Percentiles rank a stretch among this genome's conserved stretches.
Conservation (phyloP, 2,113 vertebrate species). For the Numida meleagris region DNA sequence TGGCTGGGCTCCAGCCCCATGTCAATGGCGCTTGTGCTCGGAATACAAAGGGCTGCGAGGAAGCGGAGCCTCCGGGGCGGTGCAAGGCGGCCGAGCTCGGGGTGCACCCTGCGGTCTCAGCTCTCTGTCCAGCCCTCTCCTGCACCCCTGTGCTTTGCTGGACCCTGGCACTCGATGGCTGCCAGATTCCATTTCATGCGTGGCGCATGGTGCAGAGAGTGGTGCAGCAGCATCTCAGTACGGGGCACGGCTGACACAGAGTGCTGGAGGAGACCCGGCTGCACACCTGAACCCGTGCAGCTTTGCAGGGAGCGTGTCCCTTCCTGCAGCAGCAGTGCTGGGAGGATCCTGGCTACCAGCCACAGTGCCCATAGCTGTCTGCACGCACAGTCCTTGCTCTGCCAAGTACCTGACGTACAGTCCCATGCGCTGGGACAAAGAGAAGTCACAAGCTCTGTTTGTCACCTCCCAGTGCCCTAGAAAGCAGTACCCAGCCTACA, state of each 20-base stretch:
- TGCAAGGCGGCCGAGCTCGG: constrained; percentile 58
- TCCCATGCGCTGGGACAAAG: constrained; percentile 28
- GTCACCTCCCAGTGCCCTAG: constrained; percentile 31
- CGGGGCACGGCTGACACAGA: not conserved
- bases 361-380: constrained; percentile 23
- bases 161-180: accelerated
- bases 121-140: not conserved
- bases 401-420: constrained; percentile 62
- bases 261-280: accelerated
- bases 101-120: constrained; percentile 15
- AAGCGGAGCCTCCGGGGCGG: constrained; percentile 51
- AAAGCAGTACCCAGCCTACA: not conserved
- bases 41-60: constrained; percentile 77
- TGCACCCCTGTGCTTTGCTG: not conserved
- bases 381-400: not conserved
- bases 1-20: constrained; percentile 62
- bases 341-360: not conserved
- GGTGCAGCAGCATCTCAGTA: not conserved
- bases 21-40: constrained; percentile 75
- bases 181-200: accelerated
- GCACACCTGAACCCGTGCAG: not conserved
- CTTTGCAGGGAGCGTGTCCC: not conserved
- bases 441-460: constrained; percentile 49
- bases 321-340: not conserved
- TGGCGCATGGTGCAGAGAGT: not conserved